Evolutionary conservation across 2,797 vertebrate species (phyloP).

Genomic region (Pitangus sulphuratus): DNA sequence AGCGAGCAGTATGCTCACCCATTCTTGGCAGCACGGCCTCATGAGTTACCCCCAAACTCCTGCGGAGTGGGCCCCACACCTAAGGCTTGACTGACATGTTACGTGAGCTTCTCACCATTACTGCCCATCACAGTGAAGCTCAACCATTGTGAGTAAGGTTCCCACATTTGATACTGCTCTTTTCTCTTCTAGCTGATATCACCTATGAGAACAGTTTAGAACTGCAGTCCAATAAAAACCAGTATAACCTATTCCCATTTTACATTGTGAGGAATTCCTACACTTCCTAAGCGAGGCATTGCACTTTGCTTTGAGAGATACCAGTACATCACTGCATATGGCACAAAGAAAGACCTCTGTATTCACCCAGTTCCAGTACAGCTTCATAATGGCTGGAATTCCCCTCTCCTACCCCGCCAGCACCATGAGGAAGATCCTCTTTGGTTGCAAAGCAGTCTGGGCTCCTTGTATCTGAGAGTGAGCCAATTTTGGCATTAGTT

Average conservation of each 20-base stretch:
- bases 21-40: background rate
- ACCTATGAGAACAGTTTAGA: background rate
- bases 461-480: background rate
- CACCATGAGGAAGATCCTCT: background rate
- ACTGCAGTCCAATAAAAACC: background rate
- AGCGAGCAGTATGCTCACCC: background rate
- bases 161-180: background rate
- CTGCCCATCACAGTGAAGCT: background rate
- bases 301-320: background rate
- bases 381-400: background rate
- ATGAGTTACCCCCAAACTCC: background rate
- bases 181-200: background rate
- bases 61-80: background rate
- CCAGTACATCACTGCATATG: accelerated
- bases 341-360: background rate
- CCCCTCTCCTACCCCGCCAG: background rate
- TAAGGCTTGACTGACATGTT: background rate
- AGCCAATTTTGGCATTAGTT: background rate
- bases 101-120: background rate
- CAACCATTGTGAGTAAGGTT: background rate
- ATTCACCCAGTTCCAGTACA: background rate
- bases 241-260: background rate
- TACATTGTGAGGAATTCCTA: background rate
- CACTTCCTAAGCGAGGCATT: background rate
- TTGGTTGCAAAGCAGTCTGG: background rate